Conservation (phyloP, 1,140 invertebrate genomes). For the Bathynomus jamesi region DNA sequence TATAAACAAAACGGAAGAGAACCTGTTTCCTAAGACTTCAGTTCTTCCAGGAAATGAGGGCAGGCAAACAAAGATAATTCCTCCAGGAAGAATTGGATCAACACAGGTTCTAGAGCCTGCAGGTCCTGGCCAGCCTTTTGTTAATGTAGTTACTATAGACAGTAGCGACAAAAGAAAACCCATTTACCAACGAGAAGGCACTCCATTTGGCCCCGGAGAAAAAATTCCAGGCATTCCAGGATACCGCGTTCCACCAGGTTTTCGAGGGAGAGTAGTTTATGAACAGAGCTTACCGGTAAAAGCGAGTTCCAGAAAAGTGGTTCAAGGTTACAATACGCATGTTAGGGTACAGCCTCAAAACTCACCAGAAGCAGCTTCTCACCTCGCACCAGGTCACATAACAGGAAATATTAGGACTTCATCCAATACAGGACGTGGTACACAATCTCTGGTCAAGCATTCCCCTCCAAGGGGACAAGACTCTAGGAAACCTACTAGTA, state of each 20-base stretch:
- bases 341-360: neutral
- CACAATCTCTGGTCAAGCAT: too few relatives aligned
- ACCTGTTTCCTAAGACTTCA: too few relatives aligned
- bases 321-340: neutral
- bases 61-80: neutral
- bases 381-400: too few relatives aligned
- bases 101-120: slow-evolving; percentile 7
- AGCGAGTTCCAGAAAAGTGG: neutral
- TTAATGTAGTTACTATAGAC: slow-evolving; percentile 25
- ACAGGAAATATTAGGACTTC: too few relatives aligned
- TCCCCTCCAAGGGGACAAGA: too few relatives aligned
- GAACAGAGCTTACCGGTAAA: neutral
- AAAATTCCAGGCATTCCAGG: slow-evolving; percentile 31
- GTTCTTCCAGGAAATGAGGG: too few relatives aligned
- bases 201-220: slow-evolving; percentile 17
- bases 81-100: slow-evolving; percentile 17
- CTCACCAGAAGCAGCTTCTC: neutral
- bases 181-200: slow-evolving; percentile 11
- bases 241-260: slow-evolving; percentile 28
- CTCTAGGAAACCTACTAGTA: too few relatives aligned
- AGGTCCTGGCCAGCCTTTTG: slow-evolving; percentile 7
- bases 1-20: too few relatives aligned
- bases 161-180: neutral
- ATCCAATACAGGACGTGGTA: too few relatives aligned
- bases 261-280: slow-evolving; percentile 23